Conservation (phyloP, 1,140 invertebrate species). For the Pissodes strobi region DNA sequence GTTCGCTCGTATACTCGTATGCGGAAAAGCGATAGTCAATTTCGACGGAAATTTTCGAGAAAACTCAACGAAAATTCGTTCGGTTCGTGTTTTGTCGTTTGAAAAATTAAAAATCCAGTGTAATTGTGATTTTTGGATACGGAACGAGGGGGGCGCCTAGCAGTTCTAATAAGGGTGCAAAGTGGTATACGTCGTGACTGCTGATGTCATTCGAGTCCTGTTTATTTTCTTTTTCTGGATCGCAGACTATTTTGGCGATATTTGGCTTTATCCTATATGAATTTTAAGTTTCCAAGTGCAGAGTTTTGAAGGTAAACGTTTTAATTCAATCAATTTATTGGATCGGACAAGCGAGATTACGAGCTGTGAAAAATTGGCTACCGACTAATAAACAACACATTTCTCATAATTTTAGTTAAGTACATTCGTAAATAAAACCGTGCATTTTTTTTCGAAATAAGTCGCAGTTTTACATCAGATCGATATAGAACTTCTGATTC, state of each 20-base stretch:
- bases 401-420: no score
- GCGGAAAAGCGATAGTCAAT: neutral
- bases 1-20: constrained; percentile 14
- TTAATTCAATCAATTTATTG: no score
- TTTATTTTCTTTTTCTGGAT: constrained; percentile 1
- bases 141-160: neutral
- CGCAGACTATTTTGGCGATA: neutral
- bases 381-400: no score
- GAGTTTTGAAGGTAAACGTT: no score
- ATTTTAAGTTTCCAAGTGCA: no score
- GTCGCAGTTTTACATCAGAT: no score
- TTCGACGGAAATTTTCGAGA: neutral
- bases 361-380: no score
- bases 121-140: neutral
- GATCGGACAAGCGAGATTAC: no score
- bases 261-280: neutral
- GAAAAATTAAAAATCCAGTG: neutral
- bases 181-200: neutral
- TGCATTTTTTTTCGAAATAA: no score
- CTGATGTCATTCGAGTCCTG: neutral
- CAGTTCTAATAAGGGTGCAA: neutral
- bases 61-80: neutral
- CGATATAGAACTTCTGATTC: no score
- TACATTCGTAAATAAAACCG: no score
- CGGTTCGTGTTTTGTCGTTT: neutral